Evolutionary conservation across 2,888 invertebrate species (phyloP).

Genomic region (Catocala nupta): DNA sequence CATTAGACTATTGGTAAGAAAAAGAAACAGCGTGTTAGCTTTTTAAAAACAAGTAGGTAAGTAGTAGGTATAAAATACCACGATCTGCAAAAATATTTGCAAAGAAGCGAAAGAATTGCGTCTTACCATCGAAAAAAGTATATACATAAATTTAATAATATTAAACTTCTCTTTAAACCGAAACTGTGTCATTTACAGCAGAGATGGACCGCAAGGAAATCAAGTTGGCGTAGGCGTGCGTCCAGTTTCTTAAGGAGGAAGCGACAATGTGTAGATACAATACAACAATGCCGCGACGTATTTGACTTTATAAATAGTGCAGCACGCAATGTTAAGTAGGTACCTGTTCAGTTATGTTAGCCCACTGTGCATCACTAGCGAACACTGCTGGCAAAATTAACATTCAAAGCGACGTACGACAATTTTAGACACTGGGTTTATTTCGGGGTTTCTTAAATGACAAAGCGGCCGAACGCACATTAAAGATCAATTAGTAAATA

Average conservation of each 20-base stretch:
- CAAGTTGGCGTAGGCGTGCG: conserved; percentile 63
- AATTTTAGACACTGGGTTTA: conserved; percentile 19
- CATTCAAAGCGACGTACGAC: conserved; percentile 23
- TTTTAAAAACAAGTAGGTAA: too few relatives aligned
- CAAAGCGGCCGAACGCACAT: neutral
- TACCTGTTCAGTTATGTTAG: conserved; percentile 56
- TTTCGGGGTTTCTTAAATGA: conserved; percentile 7
- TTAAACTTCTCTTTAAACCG: neutral
- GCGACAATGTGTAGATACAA: conserved; percentile 70
- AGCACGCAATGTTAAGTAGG: conserved; percentile 61
- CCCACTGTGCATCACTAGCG: conserved; percentile 30
- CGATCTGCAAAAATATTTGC: too few relatives aligned
- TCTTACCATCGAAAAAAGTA: too few relatives aligned
- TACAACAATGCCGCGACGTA: conserved; percentile 82
- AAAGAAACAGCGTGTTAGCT: too few relatives aligned
- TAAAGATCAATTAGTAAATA: conserved; percentile 6
- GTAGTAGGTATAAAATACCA: too few relatives aligned
- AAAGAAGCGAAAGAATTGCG: too few relatives aligned
- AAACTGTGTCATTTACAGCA: conserved; percentile 36
- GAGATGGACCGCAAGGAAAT: conserved; percentile 70
- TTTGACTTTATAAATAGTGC: conserved; percentile 84
- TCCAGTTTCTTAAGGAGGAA: conserved; percentile 76
- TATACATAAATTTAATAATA: too few relatives aligned
- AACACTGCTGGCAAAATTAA: conserved; percentile 42
- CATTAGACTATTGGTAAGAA: too few relatives aligned